These are phyloP conservation scores for Tympanuchus pallidicinctus DNA, from an alignment of 2,113 vertebrate genomes.

Conservation along the genomic window DNA sequence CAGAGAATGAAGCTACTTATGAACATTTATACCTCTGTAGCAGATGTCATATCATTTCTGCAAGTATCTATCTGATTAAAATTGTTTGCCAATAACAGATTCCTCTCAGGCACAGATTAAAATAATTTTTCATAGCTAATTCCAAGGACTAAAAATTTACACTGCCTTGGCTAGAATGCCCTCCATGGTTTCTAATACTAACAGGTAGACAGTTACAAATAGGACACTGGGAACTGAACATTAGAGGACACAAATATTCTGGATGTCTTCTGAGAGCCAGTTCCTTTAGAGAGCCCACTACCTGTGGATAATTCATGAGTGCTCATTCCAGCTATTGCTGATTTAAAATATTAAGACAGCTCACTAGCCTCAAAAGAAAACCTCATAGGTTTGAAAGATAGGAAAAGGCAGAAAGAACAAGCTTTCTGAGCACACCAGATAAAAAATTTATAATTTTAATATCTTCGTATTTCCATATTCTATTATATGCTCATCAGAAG, in stretches of 20 bases:
- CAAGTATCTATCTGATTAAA: slow-evolving; percentile 12
- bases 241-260: background rate
- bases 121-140: background rate
- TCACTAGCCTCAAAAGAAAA: background rate
- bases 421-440: background rate
- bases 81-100: slow-evolving; percentile 7
- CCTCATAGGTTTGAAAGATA: background rate
- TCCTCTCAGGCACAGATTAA: background rate
- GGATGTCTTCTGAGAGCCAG: background rate
- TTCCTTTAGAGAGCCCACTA: slow-evolving; percentile 23
- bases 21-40: background rate
- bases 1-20: slow-evolving; percentile 39
- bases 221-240: background rate
- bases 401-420: slow-evolving; percentile 19
- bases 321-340: background rate
- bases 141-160: background rate
- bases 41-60: background rate
- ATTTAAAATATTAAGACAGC: slow-evolving; percentile 39
- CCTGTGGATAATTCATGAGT: slow-evolving; percentile 39
- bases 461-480: slow-evolving; percentile 59
- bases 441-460: slow-evolving; percentile 66
- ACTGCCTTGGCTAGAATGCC: background rate
- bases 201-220: background rate
- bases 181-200: background rate
- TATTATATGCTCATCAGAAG: slow-evolving; percentile 26